Conservation (phyloP, 2,797 vertebrate genomes). For the Gallinago nigripennis region DNA sequence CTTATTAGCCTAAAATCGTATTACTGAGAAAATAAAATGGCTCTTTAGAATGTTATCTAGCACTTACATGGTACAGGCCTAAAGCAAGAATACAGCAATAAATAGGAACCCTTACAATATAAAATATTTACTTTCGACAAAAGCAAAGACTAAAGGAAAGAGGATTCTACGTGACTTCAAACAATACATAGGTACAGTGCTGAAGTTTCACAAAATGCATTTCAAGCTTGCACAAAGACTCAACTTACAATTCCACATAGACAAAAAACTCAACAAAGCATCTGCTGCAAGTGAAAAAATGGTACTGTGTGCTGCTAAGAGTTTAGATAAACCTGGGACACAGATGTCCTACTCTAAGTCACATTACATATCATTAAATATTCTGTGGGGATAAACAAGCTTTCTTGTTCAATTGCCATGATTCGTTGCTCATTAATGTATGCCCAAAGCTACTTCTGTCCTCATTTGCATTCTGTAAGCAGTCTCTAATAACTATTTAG, state of each 20-base stretch:
- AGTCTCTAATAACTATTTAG: not conserved
- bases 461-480: not conserved
- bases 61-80: not conserved
- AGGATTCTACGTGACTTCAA: not conserved
- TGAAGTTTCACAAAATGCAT: not conserved
- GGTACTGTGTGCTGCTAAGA: not conserved
- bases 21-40: not conserved
- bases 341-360: not conserved
- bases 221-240: not conserved
- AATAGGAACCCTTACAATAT: not conserved
- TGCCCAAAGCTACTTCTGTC: not conserved
- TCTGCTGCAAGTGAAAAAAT: not conserved
- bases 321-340: not conserved
- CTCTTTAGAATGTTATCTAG: not conserved
- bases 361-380: not conserved
- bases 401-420: not conserved
- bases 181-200: not conserved
- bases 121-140: not conserved
- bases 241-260: not conserved
- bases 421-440: not conserved
- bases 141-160: not conserved
- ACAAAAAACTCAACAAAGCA: not conserved
- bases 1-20: not conserved
- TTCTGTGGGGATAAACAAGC: not conserved
- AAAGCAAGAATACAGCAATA: not conserved